A percentile compares a stretch with the other conserved stretches of the same genome.
phyloP scores from a whole-genome alignment of 2,113 vertebrate species.

The Centropus bengalensis region DNA sequence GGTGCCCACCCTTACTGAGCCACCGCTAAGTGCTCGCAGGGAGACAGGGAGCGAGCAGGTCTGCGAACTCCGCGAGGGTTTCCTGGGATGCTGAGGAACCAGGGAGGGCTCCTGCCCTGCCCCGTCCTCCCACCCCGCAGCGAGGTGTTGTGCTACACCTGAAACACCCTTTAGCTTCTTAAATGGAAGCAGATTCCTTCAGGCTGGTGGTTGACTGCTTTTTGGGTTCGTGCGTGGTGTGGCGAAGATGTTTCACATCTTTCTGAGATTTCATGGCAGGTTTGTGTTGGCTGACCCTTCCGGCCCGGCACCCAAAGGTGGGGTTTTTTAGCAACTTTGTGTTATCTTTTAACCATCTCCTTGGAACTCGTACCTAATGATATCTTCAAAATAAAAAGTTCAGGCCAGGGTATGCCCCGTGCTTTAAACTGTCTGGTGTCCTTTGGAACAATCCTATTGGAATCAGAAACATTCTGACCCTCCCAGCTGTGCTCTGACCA shows the following conservation, averaged over 20 bases:
- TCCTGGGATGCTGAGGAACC: fast-evolving
- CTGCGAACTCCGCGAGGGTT: fast-evolving
- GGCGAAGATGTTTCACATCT: fast-evolving
- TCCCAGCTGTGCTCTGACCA: fast-evolving
- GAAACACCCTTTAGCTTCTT: fast-evolving
- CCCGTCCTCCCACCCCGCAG: not conserved
- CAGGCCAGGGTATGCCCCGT: fast-evolving
- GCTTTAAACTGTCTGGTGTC: fast-evolving
- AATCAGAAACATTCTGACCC: fast-evolving
- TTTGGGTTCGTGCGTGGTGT: not conserved
- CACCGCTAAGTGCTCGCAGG: fast-evolving
- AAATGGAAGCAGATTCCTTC: not conserved
- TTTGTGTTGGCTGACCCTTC: not conserved
- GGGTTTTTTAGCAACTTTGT: fast-evolving
- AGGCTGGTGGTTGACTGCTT: not conserved
- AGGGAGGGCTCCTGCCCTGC: not conserved
- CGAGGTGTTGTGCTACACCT: not conserved
- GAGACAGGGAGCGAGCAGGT: not conserved
- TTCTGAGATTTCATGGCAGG: not conserved
- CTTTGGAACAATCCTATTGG: not conserved
- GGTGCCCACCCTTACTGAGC: not conserved
- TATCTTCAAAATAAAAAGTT: not conserved
- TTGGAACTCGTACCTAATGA: not conserved
- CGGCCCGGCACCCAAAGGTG: not conserved
- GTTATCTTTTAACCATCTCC: not conserved